phyloP scores from a whole-genome alignment of 2,797 vertebrate species.

The Phoeniculus purpureus region DNA sequence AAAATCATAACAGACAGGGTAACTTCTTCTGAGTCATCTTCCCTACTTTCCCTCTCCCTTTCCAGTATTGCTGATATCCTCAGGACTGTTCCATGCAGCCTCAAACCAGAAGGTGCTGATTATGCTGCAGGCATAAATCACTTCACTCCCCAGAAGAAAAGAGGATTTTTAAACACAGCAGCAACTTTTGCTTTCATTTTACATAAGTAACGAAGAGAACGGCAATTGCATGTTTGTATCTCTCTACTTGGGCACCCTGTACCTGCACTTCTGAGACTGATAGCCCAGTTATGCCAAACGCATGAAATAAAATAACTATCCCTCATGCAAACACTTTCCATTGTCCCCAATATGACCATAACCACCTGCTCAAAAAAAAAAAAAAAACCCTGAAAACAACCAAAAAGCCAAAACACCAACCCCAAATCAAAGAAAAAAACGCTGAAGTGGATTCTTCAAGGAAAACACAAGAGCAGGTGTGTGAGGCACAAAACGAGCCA shows the following conservation, averaged over 20 bases:
- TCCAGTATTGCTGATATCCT: neutral
- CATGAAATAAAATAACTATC: neutral
- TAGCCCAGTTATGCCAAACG: neutral
- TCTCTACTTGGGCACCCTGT: neutral
- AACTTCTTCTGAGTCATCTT: conserved; percentile 43
- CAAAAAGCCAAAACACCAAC: too few species aligned
- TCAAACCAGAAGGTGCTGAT: neutral
- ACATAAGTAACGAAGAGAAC: neutral
- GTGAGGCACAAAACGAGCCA: neutral
- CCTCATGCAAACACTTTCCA: neutral
- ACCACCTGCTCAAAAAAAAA: neutral
- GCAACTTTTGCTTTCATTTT: neutral
- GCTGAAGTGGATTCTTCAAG: neutral
- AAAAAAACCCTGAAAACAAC: neutral
- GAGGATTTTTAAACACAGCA: neutral
- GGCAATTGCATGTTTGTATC: neutral
- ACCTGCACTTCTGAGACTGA: neutral
- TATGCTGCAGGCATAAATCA: neutral
- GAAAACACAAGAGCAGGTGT: neutral
- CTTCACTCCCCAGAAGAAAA: neutral
- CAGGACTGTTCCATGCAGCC: neutral
- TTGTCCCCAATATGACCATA: accelerated
- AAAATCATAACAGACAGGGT: neutral
- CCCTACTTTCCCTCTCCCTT: neutral
- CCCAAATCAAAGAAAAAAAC: too few species aligned